Conservation (phyloP, 1,140 invertebrate genomes). For the Scaptomyza montana region DNA sequence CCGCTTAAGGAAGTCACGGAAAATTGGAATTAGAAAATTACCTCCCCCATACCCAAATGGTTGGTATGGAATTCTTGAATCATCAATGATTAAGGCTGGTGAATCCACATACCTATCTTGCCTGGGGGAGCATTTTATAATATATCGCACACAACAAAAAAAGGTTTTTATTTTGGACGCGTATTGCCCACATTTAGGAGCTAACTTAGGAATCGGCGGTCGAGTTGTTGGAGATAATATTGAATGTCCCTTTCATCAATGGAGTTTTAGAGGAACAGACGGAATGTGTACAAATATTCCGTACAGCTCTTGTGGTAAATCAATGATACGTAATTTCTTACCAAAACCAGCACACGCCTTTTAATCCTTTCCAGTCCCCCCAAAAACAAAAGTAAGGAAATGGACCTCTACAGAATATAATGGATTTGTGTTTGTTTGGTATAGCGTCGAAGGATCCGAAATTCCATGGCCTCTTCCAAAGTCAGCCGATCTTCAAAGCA, state of each 20-base stretch:
- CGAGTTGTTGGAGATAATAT: conserved; percentile 90
- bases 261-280: conserved; percentile 90
- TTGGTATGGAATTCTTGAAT: conserved; percentile 93
- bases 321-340: background rate
- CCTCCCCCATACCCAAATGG: conserved; percentile 95
- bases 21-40: conserved; percentile 85
- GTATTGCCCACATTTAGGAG: conserved; percentile 95
- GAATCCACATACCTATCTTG: conserved; percentile 88
- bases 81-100: conserved; percentile 86
- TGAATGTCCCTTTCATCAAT: conserved; percentile 95
- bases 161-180: conserved; percentile 90
- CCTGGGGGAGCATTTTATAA: conserved; percentile 90
- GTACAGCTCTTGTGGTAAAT: conserved; percentile 83
- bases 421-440: conserved; percentile 92
- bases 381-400: conserved; percentile 86
- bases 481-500: conserved; percentile 85
- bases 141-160: conserved; percentile 88
- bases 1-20: conserved; percentile 51
- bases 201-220: conserved; percentile 92
- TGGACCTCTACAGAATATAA: conserved; percentile 90
- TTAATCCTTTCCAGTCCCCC: conserved; percentile 78
- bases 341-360: background rate
- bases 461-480: conserved; percentile 87
- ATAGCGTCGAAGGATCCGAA: conserved; percentile 90
- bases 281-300: conserved; percentile 90